Evolutionary conservation across 2,113 vertebrate species (phyloP), one percentile per base, ranked within the genome.

Genomic region (Telmatochromis bifrenatus): DNA sequence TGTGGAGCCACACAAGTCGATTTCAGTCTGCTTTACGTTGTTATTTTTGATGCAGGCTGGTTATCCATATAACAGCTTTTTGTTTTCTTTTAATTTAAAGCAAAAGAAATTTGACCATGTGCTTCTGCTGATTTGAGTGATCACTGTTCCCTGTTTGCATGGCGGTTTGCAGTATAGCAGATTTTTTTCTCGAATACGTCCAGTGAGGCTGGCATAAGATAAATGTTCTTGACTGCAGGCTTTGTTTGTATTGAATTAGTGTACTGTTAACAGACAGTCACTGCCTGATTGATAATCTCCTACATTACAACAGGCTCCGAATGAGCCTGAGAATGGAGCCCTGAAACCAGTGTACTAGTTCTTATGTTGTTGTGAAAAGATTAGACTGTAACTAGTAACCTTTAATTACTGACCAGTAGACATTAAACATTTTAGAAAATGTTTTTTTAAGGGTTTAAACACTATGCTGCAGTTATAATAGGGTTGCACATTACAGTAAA

Each of bases 171-270:
- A 60, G 11, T 26, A n/a, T 7, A 45, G 33, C 45, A 39, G 70
- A 42, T 58, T 58, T 37, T 39, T 88, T 35, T 21, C 21, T 37
- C 77, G 3, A 33, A 49, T 75, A n/a, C 53, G 9, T 42, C 82
- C 75, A 83, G 14, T 4, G 45, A 53, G 6, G 53, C 70, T 33
- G 28, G 51, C n/a, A 2, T 58, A 9, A 75, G 89, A 91, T 87
- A 28, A 85, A 89, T 90, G 47, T 21, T 55, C 45, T 33, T 8
- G 7, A 55, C 75, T 88, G 83, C 85, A 83, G 79, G 21, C 87
- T 90, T 45, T 81, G 62, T 85, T 85, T 45, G 15, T 55, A 91
- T 92, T 93, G 65, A 93, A 87, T 94, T 86, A 89, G 68, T 73
- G 23, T 87, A 93, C 73, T 81, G 51, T 92, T 85, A 94, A 94